Evolutionary conservation across 37 sponge, comb jelly and placozoan genomes (phyloP).

Genomic region (Chondrilla cf. caribensis): DNA sequence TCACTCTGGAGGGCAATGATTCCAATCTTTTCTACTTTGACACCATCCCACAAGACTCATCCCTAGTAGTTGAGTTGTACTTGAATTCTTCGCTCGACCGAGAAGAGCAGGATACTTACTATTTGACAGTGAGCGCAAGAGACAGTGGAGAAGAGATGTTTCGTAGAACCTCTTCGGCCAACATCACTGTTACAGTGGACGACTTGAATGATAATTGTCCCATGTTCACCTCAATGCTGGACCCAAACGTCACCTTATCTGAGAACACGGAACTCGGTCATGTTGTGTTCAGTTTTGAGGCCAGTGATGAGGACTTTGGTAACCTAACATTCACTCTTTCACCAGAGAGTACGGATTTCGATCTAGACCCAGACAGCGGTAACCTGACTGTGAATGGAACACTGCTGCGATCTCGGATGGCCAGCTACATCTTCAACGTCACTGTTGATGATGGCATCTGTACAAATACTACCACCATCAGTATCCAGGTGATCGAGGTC

Average conservation of each 20-base stretch:
- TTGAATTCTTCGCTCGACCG: slow-evolving; percentile 1
- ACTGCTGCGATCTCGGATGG: not conserved
- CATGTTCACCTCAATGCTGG: slow-evolving; percentile 1
- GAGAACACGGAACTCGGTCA: not conserved
- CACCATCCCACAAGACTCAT: not conserved
- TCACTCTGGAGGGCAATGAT: not conserved
- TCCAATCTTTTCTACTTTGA: slow-evolving; percentile 13
- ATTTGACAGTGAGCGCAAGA: not conserved
- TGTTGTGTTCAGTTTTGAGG: not conserved
- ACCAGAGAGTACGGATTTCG: slow-evolving; percentile 14
- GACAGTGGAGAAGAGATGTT: not conserved
- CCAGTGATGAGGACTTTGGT: slow-evolving; percentile 22
- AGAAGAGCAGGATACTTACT: not conserved
- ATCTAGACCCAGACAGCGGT: slow-evolving; percentile 14
- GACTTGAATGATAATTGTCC: slow-evolving; percentile 46
- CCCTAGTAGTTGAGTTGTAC: not conserved
- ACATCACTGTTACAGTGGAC: slow-evolving; percentile 9
- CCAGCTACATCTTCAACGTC: not conserved
- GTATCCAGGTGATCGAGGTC: slow-evolving; percentile 38
- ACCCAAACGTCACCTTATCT: not conserved
- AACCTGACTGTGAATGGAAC: not conserved
- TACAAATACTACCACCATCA: slow-evolving; percentile 25
- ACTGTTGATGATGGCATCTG: slow-evolving; percentile 4
- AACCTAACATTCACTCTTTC: slow-evolving; percentile 6
- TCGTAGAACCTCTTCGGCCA: not conserved